Conservation (phyloP, 2,113 vertebrate species). For the Falcunculus frontatus region DNA sequence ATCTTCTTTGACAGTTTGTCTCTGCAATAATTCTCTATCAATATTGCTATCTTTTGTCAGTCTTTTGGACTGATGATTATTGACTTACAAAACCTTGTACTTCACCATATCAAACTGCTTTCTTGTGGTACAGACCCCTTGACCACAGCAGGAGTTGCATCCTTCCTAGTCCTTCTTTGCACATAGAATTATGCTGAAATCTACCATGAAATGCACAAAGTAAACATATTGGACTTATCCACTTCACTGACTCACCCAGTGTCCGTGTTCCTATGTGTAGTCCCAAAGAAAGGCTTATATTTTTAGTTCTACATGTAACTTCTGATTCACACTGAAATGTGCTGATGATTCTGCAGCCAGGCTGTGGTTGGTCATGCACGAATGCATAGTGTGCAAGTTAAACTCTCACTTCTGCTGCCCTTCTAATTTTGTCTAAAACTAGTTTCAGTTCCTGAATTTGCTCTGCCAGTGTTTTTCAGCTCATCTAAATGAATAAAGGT, state of each 20-base stretch:
- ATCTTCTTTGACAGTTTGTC: neutral
- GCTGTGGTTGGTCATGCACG: neutral
- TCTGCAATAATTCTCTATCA: neutral
- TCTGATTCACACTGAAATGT: neutral
- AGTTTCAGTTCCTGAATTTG: neutral
- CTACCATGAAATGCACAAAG: neutral
- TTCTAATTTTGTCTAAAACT: neutral
- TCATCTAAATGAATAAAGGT: neutral
- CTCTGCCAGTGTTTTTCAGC: neutral
- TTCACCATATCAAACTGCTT: neutral
- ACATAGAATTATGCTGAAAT: neutral
- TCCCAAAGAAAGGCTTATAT: neutral
- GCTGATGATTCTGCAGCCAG: neutral
- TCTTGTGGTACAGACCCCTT: neutral
- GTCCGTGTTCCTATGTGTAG: neutral
- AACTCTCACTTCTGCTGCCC: neutral
- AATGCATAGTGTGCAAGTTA: neutral
- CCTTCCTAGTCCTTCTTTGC: neutral
- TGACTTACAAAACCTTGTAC: neutral
- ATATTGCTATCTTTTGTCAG: neutral
- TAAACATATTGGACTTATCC: neutral
- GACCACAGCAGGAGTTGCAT: neutral
- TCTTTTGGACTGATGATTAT: neutral
- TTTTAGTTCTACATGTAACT: neutral
- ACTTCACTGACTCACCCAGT: neutral